These are phyloP conservation scores for Sycophila sp. DNA, from an alignment of 1,140 invertebrate species.

Conservation along the genomic window DNA sequence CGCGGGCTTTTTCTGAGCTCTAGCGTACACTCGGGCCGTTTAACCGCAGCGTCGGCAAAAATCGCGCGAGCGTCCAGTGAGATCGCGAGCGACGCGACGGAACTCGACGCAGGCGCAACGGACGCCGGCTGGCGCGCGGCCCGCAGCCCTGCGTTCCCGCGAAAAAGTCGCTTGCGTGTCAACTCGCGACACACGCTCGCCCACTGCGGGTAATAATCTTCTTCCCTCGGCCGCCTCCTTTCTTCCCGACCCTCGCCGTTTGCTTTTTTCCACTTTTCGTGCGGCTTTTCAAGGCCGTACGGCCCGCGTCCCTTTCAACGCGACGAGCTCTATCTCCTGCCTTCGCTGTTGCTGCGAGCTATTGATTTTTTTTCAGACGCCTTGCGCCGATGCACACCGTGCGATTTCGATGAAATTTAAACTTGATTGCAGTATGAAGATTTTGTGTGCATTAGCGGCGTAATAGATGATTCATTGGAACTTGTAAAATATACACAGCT, in stretches of 20 bases:
- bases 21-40: too few species aligned
- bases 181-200: constrained; percentile 48
- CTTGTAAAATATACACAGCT: too few species aligned
- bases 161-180: constrained; percentile 58
- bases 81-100: too few species aligned
- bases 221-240: constrained; percentile 34
- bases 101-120: background rate
- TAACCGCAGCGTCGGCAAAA: too few species aligned
- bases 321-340: background rate
- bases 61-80: too few species aligned
- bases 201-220: constrained; percentile 54
- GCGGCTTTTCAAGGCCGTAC: constrained; percentile 18
- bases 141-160: constrained; percentile 41
- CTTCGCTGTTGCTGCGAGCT: background rate
- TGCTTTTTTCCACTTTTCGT: constrained; percentile 30
- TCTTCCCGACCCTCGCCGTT: background rate
- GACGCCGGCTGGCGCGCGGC: background rate
- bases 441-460: too few species aligned
- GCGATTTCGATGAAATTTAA: background rate
- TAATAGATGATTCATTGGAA: too few species aligned
- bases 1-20: too few species aligned
- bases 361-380: too few species aligned
- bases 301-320: background rate
- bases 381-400: background rate
- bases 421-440: too few species aligned